Base-by-base conservation (phyloP, 2,888 invertebrate species). In the Trachelus iudaicus region DNA sequence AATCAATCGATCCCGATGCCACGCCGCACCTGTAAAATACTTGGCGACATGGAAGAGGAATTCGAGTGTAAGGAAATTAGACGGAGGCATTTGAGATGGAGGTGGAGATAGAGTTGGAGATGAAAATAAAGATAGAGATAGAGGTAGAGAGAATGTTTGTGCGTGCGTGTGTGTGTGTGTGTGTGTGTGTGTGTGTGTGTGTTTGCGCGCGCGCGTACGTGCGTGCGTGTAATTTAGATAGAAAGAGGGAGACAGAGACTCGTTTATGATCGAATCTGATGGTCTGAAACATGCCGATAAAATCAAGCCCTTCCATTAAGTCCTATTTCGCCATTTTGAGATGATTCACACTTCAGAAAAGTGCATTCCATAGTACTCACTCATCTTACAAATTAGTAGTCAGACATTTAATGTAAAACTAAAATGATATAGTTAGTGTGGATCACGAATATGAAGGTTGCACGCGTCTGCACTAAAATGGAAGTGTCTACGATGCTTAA, bases 21-120 rank as follows among this genome's bases (percentile, higher is more conserved):
- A 88, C 86, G 85, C 91, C 87, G 90, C 90, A 90, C 90, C 91
- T 91, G 91, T 86, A 91, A 91, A 91, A 90, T 89, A 90, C 89
- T 90, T 89, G 89, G 87, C 88, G 87, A 89, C 87, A 87, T 87
- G 86, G 89, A 85, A 79, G 79, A 15, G 40, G 40, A 40, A 4
- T 40, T 13, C 15, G 40, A 40, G 15, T 40, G 37, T 13, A 4
- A 3, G 37, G 13, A 13, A 37, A 37, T 13, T 37, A 4, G 13
- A 13, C 13, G 37, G 1, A 13, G 35, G 11, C 35, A 40, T 73
- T 80, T 77, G 76, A 80, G 75, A 73, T 79, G 75, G 74, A 37
- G 37, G 15, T 15, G 40, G 4, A 15, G 15, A 15, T 40, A 4
- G 40, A 40, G 37, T 1, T 13, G 1, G 37, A 37, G 15, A 15